Evolutionary conservation across 2,113 vertebrate genomes (phyloP), one percentile per base, ranked within the genome.

Genomic region (Lucifuga dentata): DNA sequence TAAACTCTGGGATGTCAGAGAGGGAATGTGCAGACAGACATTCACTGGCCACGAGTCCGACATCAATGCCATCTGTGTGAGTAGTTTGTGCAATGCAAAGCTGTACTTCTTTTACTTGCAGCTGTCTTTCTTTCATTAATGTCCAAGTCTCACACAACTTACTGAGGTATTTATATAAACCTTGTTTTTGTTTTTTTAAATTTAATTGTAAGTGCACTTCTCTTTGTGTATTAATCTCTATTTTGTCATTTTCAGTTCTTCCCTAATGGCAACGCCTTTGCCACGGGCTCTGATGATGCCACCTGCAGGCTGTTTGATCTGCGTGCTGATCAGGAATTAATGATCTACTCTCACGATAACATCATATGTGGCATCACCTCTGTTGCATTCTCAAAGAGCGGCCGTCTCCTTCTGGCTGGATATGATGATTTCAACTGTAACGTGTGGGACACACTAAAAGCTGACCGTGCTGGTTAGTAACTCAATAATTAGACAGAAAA

Each of bases 371-470:
- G 98, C 73, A 99, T 99, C 95, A 99, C 98, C 87, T 99, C 98
- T 11, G 97, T 99, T 87, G 97, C 98, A 70, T 99, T 99, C 92
- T 99, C 98, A 60, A 99, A 99, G 94, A 99, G 97, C 0, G 98
- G 98, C 16, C 98, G 98, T 63, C 95, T 99, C 36, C 95, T 99
- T 58, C 92, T 99, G 74, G 98, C 98, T 11, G 98, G 97, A 38
- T 99, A 99, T 11, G 98, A 99, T 4, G 97, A 99, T 88, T 99
- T 99, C 90, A 99, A 99, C 90, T 99, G 98, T 90, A 99, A 99
- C 1, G 98, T 99, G 73, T 99, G 98, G 98, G 98, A 99, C 75
- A 98, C 97, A 0, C 95, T 99, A 88, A 99, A 99, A 88, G 98
- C 98, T 1, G 98, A 99, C 85, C 93, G 98, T 78, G 98, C 98